These are phyloP conservation scores for Apis mellifera DNA, from an alignment of 1,140 invertebrate genomes.

Conservation along the genomic window Amel_HAv3.1 CM009942.2:10991501-10992000, in stretches of 20 bases:
- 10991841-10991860: slow-evolving; percentile 32
- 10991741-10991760: slow-evolving; percentile 23
- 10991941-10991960: slow-evolving; percentile 12
- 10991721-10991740: neutral
- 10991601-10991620: neutral
- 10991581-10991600: slow-evolving; percentile 1
- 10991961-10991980: slow-evolving; percentile 11
- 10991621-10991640: slow-evolving; percentile 19
- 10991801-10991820: slow-evolving; percentile 19
- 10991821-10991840: slow-evolving; percentile 33
- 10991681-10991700: slow-evolving; percentile 10
- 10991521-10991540: too few relatives aligned
- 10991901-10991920: slow-evolving; percentile 35
- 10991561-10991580: slow-evolving; percentile 4
- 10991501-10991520: too few relatives aligned
- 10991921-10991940: slow-evolving; percentile 22
- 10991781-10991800: slow-evolving; percentile 28
- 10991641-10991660: too few relatives aligned
- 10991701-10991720: neutral
- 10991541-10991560: too few relatives aligned
- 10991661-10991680: neutral
- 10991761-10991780: slow-evolving; percentile 37
- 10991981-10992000: too few relatives aligned
- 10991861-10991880: slow-evolving; percentile 19
- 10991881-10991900: slow-evolving; percentile 36